Evolutionary conservation across 2,797 vertebrate species (phyloP).

Genomic region (Luscinia luscinia): DNA sequence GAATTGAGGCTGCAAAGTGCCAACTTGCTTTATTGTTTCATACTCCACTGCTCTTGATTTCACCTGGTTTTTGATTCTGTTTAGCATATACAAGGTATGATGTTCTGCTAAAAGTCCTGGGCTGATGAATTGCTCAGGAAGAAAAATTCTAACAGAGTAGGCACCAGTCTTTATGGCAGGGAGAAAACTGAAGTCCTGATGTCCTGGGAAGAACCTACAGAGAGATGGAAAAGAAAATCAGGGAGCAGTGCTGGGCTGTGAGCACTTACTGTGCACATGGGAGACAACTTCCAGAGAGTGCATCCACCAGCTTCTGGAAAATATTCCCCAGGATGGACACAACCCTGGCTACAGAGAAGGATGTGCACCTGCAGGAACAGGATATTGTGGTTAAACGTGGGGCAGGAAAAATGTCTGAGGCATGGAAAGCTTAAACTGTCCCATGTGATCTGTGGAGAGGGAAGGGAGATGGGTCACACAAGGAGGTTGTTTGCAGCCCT

Average conservation of each 20-base stretch:
- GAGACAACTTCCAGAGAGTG: background rate
- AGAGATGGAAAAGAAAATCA: background rate
- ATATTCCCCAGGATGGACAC: background rate
- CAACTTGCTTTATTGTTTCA: background rate
- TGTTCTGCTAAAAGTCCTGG: background rate
- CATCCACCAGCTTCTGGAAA: slow-evolving; percentile 19
- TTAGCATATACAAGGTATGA: background rate
- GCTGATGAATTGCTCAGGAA: background rate
- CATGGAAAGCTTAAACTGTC: background rate
- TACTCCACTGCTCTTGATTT: background rate
- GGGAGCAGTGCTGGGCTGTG: background rate
- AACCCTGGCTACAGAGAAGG: background rate
- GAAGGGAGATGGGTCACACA: background rate
- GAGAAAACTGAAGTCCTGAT: background rate
- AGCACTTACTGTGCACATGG: background rate
- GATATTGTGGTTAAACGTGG: slow-evolving; percentile 38
- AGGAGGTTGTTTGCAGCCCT: background rate
- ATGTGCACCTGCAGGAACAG: slow-evolving; percentile 54
- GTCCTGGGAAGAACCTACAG: background rate
- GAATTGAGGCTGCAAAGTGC: background rate
- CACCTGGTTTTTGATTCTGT: background rate
- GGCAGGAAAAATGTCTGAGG: slow-evolving; percentile 2
- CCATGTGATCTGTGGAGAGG: fast-evolving
- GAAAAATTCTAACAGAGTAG: background rate
- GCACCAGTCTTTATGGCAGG: background rate